Conservation (phyloP, 2,113 vertebrate species). For the Balaeniceps rex region DNA sequence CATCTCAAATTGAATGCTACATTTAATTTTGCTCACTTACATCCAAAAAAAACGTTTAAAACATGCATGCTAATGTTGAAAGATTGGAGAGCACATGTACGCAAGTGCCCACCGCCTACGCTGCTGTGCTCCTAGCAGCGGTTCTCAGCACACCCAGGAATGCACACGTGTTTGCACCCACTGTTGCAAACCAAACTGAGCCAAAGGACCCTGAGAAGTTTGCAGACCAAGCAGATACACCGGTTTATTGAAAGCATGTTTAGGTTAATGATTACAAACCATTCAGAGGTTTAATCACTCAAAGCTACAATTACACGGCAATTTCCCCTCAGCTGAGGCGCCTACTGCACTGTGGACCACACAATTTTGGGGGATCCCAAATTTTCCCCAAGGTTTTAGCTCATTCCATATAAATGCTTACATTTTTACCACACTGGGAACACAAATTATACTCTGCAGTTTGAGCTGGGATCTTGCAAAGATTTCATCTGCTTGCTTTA, state of each 20-base stretch:
- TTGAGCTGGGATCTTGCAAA: background rate
- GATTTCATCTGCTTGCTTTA: background rate
- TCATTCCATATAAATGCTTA: background rate
- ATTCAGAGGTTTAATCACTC: background rate
- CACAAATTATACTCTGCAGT: background rate
- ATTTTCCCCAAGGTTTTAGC: background rate
- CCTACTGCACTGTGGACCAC: background rate
- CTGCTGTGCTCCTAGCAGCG: background rate
- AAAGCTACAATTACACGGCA: background rate
- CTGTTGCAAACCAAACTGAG: background rate
- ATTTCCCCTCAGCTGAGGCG: background rate
- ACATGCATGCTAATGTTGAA: background rate
- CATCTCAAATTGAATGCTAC: constrained; percentile 50
- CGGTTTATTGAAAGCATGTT: background rate
- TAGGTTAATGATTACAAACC: background rate
- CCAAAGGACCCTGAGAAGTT: background rate
- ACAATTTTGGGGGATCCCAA: background rate
- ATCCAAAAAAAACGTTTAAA: background rate
- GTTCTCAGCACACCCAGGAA: background rate
- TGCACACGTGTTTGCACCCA: background rate
- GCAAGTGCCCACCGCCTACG: background rate
- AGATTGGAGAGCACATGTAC: background rate
- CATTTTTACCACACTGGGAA: background rate
- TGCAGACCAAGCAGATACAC: background rate
- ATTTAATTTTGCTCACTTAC: constrained; percentile 27